A percentile compares a stretch with the other conserved stretches of the same genome.
These are phyloP conservation scores for Pollachius pollachius DNA, from an alignment of 2,113 vertebrate species.

Conservation along the genomic window DNA sequence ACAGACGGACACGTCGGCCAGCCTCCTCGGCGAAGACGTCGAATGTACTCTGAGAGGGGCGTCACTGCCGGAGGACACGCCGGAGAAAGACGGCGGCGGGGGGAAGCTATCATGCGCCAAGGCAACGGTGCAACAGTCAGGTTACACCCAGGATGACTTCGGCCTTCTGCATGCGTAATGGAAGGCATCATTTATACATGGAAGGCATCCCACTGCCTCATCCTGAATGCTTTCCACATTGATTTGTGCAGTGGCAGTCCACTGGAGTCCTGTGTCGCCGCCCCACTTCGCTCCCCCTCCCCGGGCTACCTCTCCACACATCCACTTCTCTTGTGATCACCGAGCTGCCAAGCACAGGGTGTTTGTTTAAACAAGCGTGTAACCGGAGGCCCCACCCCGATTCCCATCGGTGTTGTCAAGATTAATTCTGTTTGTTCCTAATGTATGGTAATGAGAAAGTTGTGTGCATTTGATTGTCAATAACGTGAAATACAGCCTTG, in stretches of 20 bases:
- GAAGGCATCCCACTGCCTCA: slow-evolving; percentile 3
- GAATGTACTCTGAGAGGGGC: background rate
- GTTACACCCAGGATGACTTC: slow-evolving; percentile 17
- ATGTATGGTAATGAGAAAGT: slow-evolving; percentile 81
- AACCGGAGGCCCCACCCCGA: background rate
- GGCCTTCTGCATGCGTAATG: slow-evolving; percentile 29
- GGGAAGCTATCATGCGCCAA: slow-evolving; percentile 20
- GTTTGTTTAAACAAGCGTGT: slow-evolving; percentile 61
- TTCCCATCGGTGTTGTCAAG: slow-evolving; percentile 54
- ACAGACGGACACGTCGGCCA: slow-evolving; percentile 8
- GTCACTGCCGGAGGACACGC: slow-evolving; percentile 17
- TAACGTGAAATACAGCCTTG: slow-evolving; percentile 76
- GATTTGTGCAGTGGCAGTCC: slow-evolving; percentile 15
- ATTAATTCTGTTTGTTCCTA: slow-evolving; percentile 73
- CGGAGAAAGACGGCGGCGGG: slow-evolving; percentile 42
- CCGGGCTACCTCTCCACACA: background rate
- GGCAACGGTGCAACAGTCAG: slow-evolving; percentile 37
- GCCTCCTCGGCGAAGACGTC: slow-evolving; percentile 15
- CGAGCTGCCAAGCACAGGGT: slow-evolving; percentile 9
- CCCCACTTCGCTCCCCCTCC: slow-evolving; percentile 13
- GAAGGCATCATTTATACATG: slow-evolving; percentile 37
- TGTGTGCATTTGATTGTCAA: slow-evolving; percentile 79
- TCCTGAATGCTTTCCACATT: slow-evolving; percentile 1
- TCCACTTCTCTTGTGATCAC: too few species aligned
- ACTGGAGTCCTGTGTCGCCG: slow-evolving; percentile 27